Base-by-base conservation (phyloP, 2,888 invertebrate genomes). In the Tineola bisselliella region DNA sequence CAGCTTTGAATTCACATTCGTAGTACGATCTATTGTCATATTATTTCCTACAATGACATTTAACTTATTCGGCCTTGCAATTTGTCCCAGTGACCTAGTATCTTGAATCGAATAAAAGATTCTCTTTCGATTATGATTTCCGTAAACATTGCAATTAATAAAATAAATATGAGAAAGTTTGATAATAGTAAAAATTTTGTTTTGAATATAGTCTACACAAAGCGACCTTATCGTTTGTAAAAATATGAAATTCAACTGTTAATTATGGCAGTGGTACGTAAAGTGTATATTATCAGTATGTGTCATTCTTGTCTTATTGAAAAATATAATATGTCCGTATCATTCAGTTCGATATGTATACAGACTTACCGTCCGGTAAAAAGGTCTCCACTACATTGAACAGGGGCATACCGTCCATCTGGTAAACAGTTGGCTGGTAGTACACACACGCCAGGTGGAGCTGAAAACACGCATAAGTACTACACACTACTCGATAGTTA, bases 381-480 rank as follows among this genome's bases (percentile, higher is more conserved):
- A 64, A 77, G 67, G 67, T 90, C 90, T 43, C 91, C 91, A 77
- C 91, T 92, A 71, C 92, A 92, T 71, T 92, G 92, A 63, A 90
- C 90, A 0, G 91, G 86, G 44, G 88, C 88, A 76, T 87, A 91
- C 13, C 75, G 75, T 11, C 90, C 91, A 68, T 91, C 88, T 18
- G 82, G 75, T 58, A 89, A 78, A 69, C 92, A 92, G 61, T 67
- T 79, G 0, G 73, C 67, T 0, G 79, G 77, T 10, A 75, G 67
- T 33, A 62, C 66, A 64, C 83, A 84, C 44, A 58, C 56, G 18
- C 57, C 61, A 18, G 58, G 58, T 33, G 58, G 58, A 31, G 19
- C 58, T 58, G 33, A 58, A 58, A 58, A n/a, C 13, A 15, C 30
- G 25, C 56, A 56, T 15, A 18, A 2, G 6, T 6, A 4, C 6